Base-by-base conservation (phyloP, 2,113 vertebrate species). In the Oryzias woworae region DNA sequence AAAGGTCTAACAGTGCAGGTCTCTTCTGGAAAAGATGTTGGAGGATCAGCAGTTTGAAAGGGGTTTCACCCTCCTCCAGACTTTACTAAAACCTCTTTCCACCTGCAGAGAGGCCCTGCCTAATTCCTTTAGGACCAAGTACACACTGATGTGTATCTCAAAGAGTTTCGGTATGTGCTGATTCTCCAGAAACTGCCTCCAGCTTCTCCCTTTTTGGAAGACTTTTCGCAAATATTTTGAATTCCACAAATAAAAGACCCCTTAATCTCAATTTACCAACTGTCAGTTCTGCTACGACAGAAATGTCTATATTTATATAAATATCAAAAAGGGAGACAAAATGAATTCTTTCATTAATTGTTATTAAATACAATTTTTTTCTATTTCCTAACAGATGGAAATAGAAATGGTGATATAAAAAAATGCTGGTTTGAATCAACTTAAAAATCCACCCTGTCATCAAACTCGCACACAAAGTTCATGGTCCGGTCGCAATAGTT, bases 401-500 rank as follows among this genome's bases (percentile, higher is more conserved):
- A 44, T 1, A 12, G 15, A 16, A 45, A 12, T 20, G 7, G 47
- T 17, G 20, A 48, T 24, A 43, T 42, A 43, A 23, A 31, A 15
- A 56, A 17, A 48, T 66, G 56, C 43, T 1, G 1, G 64, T 26
- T 75, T 12, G 36, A 12, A 36, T 36, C 10, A 2, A 36, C 8
- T 36, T 77, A 88, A 67, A 90, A 85, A 17, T 77, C 82, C 73
- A 84, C 87, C 53, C 88, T 78, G 75, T 88, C 87, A 2, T 93
- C 92, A 50, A 92, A 97, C 86, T 96, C 95, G 77, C 95, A 97
- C 53, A 95, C 73, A 56, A 93, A 96, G 88, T 94, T 94, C 91
- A 96, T 94, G 70, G 88, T 92, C 53, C 94, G 88, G 47, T 93
- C 90, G 48, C 95, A 96, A 90, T 94, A 94, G 73, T 94, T 94